Conservation (phyloP, 2,113 vertebrate species). For the Macheiramphus alcinus region DNA sequence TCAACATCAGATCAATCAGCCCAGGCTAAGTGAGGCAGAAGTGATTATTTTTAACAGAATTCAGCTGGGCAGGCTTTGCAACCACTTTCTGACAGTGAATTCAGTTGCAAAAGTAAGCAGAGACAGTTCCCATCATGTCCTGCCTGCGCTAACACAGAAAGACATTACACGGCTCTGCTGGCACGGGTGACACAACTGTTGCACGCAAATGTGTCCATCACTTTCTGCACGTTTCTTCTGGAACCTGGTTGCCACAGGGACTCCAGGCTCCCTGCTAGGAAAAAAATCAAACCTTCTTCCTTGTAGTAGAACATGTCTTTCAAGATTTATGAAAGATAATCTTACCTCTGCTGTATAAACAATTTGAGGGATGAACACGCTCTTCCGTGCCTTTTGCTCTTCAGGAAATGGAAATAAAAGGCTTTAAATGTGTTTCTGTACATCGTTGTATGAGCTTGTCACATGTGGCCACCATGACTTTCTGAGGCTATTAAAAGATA, state of each 20-base stretch:
- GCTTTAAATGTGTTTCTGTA: neutral
- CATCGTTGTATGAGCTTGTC: neutral
- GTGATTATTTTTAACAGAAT: neutral
- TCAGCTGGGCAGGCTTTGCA: neutral
- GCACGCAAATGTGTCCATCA: neutral
- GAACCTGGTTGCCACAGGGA: neutral
- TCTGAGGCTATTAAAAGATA: neutral
- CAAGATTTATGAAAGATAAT: neutral
- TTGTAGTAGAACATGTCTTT: neutral
- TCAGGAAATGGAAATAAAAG: neutral
- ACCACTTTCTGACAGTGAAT: neutral
- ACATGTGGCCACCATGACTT: neutral
- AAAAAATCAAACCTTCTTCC: neutral
- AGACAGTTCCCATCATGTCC: neutral
- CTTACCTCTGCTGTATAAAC: neutral
- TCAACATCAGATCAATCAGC: neutral
- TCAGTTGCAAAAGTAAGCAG: neutral
- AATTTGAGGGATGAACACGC: neutral
- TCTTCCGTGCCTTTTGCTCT: neutral
- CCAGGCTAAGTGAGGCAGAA: neutral
- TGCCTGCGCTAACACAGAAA: neutral
- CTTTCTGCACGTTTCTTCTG: neutral
- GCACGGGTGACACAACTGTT: neutral
- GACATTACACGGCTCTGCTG: neutral
- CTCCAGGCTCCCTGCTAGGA: neutral